Percentiles rank a stretch among this genome's conserved stretches.
These are phyloP conservation scores for Drosophila simulans DNA, from an alignment of 1,140 invertebrate species.

Conservation along the genomic window DNA sequence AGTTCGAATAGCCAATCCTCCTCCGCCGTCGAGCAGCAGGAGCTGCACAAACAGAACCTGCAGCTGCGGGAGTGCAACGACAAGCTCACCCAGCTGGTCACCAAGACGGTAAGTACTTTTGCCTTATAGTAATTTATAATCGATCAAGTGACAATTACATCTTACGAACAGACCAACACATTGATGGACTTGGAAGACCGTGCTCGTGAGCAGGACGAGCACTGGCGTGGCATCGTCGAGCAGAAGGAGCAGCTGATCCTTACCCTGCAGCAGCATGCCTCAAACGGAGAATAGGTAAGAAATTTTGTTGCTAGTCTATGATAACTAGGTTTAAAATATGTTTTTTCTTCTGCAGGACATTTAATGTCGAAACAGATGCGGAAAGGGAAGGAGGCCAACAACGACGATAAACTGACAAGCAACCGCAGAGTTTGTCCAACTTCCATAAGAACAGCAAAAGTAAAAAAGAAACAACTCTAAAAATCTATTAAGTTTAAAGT, in stretches of 20 bases:
- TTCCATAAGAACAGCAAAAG: slow-evolving; percentile 59
- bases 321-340: not conserved
- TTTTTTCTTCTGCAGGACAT: slow-evolving; percentile 62
- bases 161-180: slow-evolving; percentile 67
- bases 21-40: slow-evolving; percentile 63
- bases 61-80: slow-evolving; percentile 88
- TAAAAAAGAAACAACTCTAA: slow-evolving; percentile 65
- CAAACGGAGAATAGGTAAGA: slow-evolving; percentile 76
- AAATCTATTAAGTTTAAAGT: slow-evolving; percentile 81
- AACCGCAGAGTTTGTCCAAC: slow-evolving; percentile 64
- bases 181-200: slow-evolving; percentile 74
- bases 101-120: slow-evolving; percentile 88
- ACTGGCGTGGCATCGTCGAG: slow-evolving; percentile 80
- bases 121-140: not conserved
- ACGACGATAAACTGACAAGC: slow-evolving; percentile 69
- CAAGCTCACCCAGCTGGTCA: slow-evolving; percentile 90
- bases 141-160: not conserved
- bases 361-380: slow-evolving; percentile 68
- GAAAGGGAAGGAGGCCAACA: slow-evolving; percentile 53
- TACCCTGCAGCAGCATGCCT: slow-evolving; percentile 75
- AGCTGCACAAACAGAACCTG: slow-evolving; percentile 86
- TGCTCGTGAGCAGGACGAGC: slow-evolving; percentile 78
- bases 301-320: not conserved
- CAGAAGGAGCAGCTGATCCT: slow-evolving; percentile 78
- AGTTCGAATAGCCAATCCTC: slow-evolving; percentile 74